phyloP scores from a whole-genome alignment of 2,888 invertebrate genomes.

The Cheilosia pagana region DNA sequence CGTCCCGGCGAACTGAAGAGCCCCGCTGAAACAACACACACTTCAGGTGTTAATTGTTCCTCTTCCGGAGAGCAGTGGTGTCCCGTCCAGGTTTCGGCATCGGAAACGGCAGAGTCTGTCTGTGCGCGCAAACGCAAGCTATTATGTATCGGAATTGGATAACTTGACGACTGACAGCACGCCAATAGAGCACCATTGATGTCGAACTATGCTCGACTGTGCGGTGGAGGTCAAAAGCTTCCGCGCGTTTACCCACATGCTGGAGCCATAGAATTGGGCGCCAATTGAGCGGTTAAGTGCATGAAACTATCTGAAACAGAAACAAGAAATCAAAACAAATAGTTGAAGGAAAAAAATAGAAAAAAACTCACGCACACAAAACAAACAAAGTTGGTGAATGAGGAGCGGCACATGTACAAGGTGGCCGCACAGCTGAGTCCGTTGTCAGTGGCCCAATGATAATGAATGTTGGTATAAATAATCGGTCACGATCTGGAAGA shows the following conservation, averaged over 20 bases:
- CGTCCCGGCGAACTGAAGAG: constrained; percentile 8
- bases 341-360: neutral
- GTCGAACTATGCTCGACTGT: constrained; percentile 28
- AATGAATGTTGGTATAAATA: constrained; percentile 66
- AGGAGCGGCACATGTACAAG: constrained; percentile 46
- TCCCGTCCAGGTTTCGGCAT: neutral
- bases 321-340: constrained; percentile 35
- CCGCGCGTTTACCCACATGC: constrained; percentile 12
- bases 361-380: neutral
- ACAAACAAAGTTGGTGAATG: constrained; percentile 18
- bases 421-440: constrained; percentile 24
- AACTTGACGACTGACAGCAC: constrained; percentile 32
- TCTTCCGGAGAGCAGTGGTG: constrained; percentile 65
- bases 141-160: constrained; percentile 18
- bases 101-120: constrained; percentile 13
- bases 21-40: constrained; percentile 23
- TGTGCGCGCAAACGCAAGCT: neutral
- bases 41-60: constrained; percentile 58
- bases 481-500: constrained; percentile 36
- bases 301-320: constrained; percentile 36
- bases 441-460: constrained; percentile 31
- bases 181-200: constrained; percentile 59
- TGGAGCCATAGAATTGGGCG: constrained; percentile 53
- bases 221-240: constrained; percentile 67
- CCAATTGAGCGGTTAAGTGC: constrained; percentile 67